Evolutionary conservation across 1,140 invertebrate species (phyloP).

Genomic region (Drosophila santomea): DNA sequence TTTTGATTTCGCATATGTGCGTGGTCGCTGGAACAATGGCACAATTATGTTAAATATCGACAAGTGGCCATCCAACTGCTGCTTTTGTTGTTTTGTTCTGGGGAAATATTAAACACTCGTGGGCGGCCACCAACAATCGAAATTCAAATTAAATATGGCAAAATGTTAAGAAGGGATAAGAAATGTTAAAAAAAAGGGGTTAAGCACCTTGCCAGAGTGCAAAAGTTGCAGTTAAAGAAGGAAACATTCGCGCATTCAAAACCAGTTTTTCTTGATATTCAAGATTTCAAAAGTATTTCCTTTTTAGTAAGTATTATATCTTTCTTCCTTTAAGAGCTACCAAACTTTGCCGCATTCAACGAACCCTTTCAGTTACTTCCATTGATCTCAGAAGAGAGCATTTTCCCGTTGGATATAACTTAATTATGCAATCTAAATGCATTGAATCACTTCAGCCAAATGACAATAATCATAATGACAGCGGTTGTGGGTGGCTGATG

Average conservation of each 20-base stretch:
- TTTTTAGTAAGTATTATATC: too few species aligned
- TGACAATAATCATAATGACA: constrained; percentile 81
- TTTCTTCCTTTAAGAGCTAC: too few species aligned
- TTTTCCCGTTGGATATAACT: constrained; percentile 46
- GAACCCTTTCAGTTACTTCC: not conserved
- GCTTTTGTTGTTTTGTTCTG: constrained; percentile 74
- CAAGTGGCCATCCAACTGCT: constrained; percentile 58
- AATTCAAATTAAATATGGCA: constrained; percentile 33
- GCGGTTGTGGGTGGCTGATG: not conserved
- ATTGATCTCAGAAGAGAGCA: not conserved
- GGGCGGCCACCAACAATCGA: constrained; percentile 26
- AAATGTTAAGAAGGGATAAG: constrained; percentile 1
- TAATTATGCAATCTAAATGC: constrained; percentile 82
- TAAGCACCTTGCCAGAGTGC: constrained; percentile 2
- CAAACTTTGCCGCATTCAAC: too few species aligned
- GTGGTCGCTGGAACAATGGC: constrained; percentile 58
- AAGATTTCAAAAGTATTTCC: too few species aligned
- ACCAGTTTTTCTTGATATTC: too few species aligned
- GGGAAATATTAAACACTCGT: constrained; percentile 71
- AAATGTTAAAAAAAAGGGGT: constrained; percentile 23
- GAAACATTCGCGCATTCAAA: too few species aligned
- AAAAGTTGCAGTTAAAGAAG: not conserved
- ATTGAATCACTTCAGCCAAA: constrained; percentile 80
- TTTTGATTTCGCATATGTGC: constrained; percentile 61
- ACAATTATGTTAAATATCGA: constrained; percentile 83